Conservation (phyloP, 1,140 invertebrate species). For the Samia ricini region DNA sequence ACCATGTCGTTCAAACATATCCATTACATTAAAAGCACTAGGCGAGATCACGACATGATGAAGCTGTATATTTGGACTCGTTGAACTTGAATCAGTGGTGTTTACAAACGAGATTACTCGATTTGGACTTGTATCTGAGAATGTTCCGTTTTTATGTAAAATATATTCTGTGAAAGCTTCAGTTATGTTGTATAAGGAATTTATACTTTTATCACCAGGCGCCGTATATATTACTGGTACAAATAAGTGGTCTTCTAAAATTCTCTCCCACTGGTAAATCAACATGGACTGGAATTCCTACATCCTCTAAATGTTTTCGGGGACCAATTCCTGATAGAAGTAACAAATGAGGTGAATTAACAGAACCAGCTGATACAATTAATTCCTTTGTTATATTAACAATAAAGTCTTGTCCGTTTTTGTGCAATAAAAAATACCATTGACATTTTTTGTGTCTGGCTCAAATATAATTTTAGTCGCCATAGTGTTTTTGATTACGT, state of each 20-base stretch:
- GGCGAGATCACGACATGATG: conserved; percentile 40
- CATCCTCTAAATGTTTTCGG: conserved; percentile 79
- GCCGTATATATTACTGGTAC: conserved; percentile 35
- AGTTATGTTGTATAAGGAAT: conserved; percentile 23
- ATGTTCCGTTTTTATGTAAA: conserved; percentile 28
- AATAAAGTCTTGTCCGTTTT: conserved; percentile 65
- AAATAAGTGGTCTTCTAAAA: conserved; percentile 81
- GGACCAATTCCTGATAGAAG: conserved; percentile 88
- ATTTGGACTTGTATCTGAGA: conserved; percentile 31
- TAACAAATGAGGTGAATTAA: conserved; percentile 84
- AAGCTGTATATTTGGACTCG: conserved; percentile 42
- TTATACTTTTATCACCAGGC: conserved; percentile 23
- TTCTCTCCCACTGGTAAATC: conserved; percentile 82
- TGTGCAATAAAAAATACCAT: conserved; percentile 80
- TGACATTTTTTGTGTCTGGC: conserved; percentile 68
- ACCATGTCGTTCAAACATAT: conserved; percentile 33
- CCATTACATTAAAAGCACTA: conserved; percentile 27
- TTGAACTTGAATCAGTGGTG: conserved; percentile 32
- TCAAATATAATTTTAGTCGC: conserved; percentile 81
- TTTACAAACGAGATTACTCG: conserved; percentile 42
- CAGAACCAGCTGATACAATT: conserved; percentile 82
- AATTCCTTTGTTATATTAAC: conserved; percentile 81
- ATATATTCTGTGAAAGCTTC: conserved; percentile 28
- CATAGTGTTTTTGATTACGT: conserved; percentile 81
- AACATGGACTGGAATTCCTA: conserved; percentile 79